Percentiles rank a stretch among this genome's conserved stretches.
Evolutionary conservation across 2,797 vertebrate genomes (phyloP).

Genomic region (Molothrus ater): DNA sequence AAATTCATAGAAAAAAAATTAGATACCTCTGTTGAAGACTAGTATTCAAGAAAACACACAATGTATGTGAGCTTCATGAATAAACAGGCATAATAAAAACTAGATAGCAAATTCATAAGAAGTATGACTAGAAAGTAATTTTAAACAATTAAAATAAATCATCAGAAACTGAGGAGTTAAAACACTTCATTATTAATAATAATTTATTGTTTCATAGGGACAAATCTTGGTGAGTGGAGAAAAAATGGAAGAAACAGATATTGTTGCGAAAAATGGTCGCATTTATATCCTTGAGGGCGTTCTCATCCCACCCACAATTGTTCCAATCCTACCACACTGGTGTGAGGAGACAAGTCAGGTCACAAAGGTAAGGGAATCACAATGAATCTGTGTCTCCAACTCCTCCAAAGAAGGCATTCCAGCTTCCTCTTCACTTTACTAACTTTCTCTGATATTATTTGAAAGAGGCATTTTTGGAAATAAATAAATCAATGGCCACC

Average conservation of each 20-base stretch:
- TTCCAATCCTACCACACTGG: conserved; percentile 87
- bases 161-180: not conserved
- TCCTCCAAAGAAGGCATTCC: not conserved
- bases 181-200: not conserved
- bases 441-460: not conserved
- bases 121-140: not conserved
- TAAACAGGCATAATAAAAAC: not conserved
- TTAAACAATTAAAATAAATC: not conserved
- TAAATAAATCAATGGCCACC: not conserved
- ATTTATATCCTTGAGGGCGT: conserved; percentile 86
- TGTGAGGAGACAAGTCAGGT: conserved; percentile 80
- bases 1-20: not conserved
- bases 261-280: conserved; percentile 85
- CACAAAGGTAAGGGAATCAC: conserved; percentile 60
- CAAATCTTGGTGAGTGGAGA: conserved; percentile 82
- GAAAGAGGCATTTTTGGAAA: not conserved
- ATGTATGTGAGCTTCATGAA: not conserved
- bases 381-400: not conserved
- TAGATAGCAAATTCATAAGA: not conserved
- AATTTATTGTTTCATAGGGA: conserved; percentile 76
- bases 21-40: not conserved
- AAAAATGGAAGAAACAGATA: conserved; percentile 82
- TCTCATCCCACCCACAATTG: conserved; percentile 87
- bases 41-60: not conserved
- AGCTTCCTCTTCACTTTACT: not conserved